Conservation (phyloP, 2,113 vertebrate species). For the Channa argus region DNA sequence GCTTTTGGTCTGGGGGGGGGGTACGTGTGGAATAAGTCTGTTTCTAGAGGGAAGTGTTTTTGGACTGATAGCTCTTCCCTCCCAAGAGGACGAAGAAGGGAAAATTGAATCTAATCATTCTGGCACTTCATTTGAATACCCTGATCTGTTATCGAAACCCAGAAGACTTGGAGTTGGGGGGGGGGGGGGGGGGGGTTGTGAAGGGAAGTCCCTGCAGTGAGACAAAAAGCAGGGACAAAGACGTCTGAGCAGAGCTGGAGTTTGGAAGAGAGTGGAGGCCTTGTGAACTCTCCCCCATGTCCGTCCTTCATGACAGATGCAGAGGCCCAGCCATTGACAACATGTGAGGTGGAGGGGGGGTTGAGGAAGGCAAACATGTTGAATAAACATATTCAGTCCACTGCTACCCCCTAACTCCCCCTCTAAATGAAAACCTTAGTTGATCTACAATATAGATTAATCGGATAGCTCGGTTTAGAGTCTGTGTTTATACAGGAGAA, state of each 20-base stretch:
- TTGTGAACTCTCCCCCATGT: slow-evolving; percentile 55
- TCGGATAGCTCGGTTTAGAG: slow-evolving; percentile 68
- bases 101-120: slow-evolving; percentile 70
- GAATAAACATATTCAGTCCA: slow-evolving; percentile 71
- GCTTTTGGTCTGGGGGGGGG: slow-evolving; percentile 25
- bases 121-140: slow-evolving; percentile 71
- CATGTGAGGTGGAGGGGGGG: slow-evolving; percentile 24
- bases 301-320: slow-evolving; percentile 66
- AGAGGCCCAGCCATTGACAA: slow-evolving; percentile 62
- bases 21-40: slow-evolving; percentile 69
- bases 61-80: slow-evolving; percentile 54
- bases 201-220: slow-evolving; percentile 42
- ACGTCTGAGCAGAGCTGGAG: slow-evolving; percentile 33
- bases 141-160: slow-evolving; percentile 64
- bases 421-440: slow-evolving; percentile 57
- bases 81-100: slow-evolving; percentile 55
- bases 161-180: slow-evolving; percentile 32
- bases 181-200: background rate
- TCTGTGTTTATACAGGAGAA: slow-evolving; percentile 63
- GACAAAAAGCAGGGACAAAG: slow-evolving; percentile 67
- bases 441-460: slow-evolving; percentile 65
- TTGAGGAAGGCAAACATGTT: slow-evolving; percentile 41
- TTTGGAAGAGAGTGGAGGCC: slow-evolving; percentile 37
- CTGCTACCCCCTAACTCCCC: slow-evolving; percentile 34
- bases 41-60: slow-evolving; percentile 75